phyloP scores from a whole-genome alignment of 1,140 invertebrate genomes.

The Ceratina japonica region DNA sequence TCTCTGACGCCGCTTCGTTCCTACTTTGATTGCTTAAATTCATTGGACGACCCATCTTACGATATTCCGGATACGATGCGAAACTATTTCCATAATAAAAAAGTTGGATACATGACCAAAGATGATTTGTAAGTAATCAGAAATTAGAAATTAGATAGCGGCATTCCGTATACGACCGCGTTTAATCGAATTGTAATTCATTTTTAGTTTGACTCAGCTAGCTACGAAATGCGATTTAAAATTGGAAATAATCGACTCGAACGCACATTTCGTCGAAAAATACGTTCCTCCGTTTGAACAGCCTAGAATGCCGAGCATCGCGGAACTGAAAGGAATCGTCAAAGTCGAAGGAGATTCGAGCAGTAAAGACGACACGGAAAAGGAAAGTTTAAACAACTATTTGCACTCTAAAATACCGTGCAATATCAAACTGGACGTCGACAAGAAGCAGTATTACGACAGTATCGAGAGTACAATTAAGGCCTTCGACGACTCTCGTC shows the following conservation, averaged over 20 bases:
- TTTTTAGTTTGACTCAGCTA: conserved; percentile 66
- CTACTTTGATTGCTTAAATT: conserved; percentile 69
- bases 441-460: conserved; percentile 61
- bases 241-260: conserved; percentile 62
- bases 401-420: conserved; percentile 61
- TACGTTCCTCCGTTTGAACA: conserved; percentile 65
- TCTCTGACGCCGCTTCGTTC: conserved; percentile 73
- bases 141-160: not conserved
- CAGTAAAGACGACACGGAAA: conserved; percentile 1
- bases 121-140: conserved; percentile 67
- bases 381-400: conserved; percentile 67
- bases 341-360: conserved; percentile 43
- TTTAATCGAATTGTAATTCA: not conserved
- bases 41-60: conserved; percentile 62
- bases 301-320: conserved; percentile 44
- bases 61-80: conserved; percentile 66
- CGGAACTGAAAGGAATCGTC: conserved; percentile 50
- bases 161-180: not conserved
- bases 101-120: conserved; percentile 71
- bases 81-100: conserved; percentile 67
- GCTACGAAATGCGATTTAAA: conserved; percentile 63
- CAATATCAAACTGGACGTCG: conserved; percentile 60
- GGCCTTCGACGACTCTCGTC: not conserved
- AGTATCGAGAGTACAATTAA: conserved; percentile 21
- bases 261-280: conserved; percentile 72